These are phyloP conservation scores for Bucco capensis DNA, from an alignment of 2,113 vertebrate species.

Conservation along the genomic window DNA sequence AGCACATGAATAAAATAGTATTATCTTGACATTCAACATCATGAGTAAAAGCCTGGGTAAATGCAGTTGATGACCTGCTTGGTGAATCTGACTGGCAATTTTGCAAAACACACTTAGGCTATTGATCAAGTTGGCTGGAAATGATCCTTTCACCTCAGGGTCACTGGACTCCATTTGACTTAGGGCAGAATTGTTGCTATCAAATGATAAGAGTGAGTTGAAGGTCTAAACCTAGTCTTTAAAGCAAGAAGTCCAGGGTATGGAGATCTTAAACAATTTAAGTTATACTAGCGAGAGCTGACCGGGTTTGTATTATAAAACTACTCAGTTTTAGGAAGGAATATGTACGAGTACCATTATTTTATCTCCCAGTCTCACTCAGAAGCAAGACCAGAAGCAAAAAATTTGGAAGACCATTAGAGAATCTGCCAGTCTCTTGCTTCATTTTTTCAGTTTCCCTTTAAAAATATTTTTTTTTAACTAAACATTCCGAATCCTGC, in stretches of 20 bases:
- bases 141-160: conserved; percentile 24
- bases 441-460: neutral
- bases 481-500: neutral
- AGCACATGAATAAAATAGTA: neutral
- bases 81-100: conserved; percentile 17
- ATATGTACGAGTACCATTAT: neutral
- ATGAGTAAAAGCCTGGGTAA: neutral
- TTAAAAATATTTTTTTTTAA: neutral
- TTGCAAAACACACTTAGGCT: conserved; percentile 1
- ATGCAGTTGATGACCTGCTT: neutral
- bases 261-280: conserved; percentile 11
- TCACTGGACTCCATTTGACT: conserved; percentile 4
- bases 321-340: neutral
- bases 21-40: neutral
- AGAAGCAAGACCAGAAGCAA: neutral
- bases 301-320: neutral
- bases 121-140: conserved; percentile 31
- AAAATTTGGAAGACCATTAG: neutral
- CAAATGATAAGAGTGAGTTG: conserved; percentile 24
- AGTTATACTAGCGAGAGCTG: neutral
- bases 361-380: neutral
- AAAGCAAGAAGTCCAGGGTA: neutral
- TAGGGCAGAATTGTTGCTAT: conserved; percentile 15
- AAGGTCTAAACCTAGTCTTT: conserved; percentile 11
- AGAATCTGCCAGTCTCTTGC: neutral